These are phyloP conservation scores for Lysiphlebus fabarum DNA, from an alignment of 1,140 invertebrate species.

Conservation along the genomic window DNA sequence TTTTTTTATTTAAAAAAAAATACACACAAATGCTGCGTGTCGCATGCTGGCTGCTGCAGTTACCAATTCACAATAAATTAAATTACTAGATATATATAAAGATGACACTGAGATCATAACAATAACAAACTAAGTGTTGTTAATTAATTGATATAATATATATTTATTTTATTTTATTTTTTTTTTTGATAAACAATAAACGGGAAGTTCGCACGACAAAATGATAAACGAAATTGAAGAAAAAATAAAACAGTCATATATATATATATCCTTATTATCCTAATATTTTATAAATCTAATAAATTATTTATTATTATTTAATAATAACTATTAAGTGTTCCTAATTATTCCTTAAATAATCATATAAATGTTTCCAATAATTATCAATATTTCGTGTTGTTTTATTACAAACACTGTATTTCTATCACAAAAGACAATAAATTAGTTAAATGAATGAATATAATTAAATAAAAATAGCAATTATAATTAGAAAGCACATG, in stretches of 20 bases:
- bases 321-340: no score
- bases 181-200: constrained; percentile 18
- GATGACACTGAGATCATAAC: constrained; percentile 26
- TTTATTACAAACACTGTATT: no score
- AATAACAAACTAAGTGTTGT: constrained; percentile 28
- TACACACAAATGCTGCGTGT: constrained; percentile 22
- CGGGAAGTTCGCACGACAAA: constrained; percentile 36
- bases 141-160: constrained; percentile 13
- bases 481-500: no score
- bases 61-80: constrained; percentile 23
- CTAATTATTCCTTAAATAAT: no score
- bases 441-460: no score
- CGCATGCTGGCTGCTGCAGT: constrained; percentile 28
- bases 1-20: neutral
- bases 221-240: constrained; percentile 25
- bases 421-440: no score
- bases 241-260: constrained; percentile 18
- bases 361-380: no score
- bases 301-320: no score
- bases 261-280: constrained; percentile 5
- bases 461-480: no score
- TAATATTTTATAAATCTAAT: no score
- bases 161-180: constrained; percentile 25
- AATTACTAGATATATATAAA: constrained; percentile 19
- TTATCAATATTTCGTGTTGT: no score